These are phyloP conservation scores for Ellobius talpinus DNA, from an alignment of 2,113 vertebrate genomes.

Conservation along the genomic window DNA sequence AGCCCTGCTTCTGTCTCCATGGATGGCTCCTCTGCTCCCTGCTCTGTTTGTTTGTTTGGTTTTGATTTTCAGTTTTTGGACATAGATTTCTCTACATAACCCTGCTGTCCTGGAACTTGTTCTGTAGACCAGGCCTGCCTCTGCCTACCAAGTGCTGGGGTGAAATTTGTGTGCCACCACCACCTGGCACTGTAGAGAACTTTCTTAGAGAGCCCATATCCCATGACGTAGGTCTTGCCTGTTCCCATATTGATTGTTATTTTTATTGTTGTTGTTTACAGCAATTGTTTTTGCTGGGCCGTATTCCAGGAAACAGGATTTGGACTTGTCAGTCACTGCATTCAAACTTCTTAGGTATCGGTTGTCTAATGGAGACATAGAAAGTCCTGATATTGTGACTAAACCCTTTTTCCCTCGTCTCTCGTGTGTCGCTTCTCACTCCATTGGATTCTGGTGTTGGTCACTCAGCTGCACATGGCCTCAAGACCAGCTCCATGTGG, in stretches of 20 bases:
- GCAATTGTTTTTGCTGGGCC: background rate
- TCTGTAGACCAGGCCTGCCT: background rate
- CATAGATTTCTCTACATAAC: background rate
- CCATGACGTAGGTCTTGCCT: rapidly evolving
- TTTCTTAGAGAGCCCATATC: background rate
- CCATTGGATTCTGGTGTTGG: background rate
- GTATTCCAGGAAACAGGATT: background rate
- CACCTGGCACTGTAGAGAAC: background rate
- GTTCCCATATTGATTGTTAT: rapidly evolving
- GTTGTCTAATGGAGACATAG: background rate
- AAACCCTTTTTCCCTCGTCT: background rate
- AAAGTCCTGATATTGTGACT: background rate
- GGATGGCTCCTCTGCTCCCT: background rate
- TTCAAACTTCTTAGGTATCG: background rate
- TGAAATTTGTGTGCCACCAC: background rate
- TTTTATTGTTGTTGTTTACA: background rate
- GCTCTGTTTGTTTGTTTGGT: background rate
- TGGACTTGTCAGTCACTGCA: background rate
- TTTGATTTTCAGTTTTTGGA: background rate
- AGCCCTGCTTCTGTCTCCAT: background rate
- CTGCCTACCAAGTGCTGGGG: background rate
- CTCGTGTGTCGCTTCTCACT: rapidly evolving
- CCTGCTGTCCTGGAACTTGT: background rate
- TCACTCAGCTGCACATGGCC: background rate
- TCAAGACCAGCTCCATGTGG: background rate